phyloP scores from a whole-genome alignment of 2,797 vertebrate genomes.

The Melanotaenia trifasciata region DNA sequence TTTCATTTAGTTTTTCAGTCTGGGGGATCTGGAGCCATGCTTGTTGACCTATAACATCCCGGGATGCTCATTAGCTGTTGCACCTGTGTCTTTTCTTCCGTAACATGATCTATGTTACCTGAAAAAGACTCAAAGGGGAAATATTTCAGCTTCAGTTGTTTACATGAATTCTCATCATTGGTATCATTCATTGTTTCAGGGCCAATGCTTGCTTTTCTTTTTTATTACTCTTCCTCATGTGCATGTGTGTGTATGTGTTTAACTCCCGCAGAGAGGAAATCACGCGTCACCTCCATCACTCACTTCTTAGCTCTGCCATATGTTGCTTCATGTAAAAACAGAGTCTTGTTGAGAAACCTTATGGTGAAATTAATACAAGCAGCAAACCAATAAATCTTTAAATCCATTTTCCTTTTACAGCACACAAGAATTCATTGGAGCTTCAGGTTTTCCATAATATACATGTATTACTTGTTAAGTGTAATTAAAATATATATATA shows the following conservation, averaged over 20 bases:
- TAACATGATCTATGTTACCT: not conserved
- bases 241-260: slow-evolving; percentile 7
- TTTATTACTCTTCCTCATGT: not conserved
- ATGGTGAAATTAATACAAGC: slow-evolving; percentile 40
- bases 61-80: not conserved
- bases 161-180: slow-evolving; percentile 12
- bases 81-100: not conserved
- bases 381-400: slow-evolving; percentile 1
- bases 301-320: slow-evolving; percentile 65
- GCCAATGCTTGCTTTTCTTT: not conserved
- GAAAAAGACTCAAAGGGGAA: not conserved
- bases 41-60: not conserved
- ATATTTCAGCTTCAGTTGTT: slow-evolving; percentile 3
- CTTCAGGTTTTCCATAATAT: not conserved
- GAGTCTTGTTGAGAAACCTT: slow-evolving; percentile 64
- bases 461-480: not conserved
- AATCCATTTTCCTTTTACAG: not conserved
- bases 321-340: slow-evolving; percentile 60
- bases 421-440: not conserved
- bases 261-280: slow-evolving; percentile 28
- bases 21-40: not conserved
- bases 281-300: slow-evolving; percentile 35
- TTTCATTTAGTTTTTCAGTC: slow-evolving; percentile 5
- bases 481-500: not conserved
- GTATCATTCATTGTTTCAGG: slow-evolving; percentile 24